A percentile compares a stretch with the other conserved stretches of the same genome.
Evolutionary conservation across 2,888 invertebrate species (phyloP).

Genomic region (Oasisia sp.): DNA sequence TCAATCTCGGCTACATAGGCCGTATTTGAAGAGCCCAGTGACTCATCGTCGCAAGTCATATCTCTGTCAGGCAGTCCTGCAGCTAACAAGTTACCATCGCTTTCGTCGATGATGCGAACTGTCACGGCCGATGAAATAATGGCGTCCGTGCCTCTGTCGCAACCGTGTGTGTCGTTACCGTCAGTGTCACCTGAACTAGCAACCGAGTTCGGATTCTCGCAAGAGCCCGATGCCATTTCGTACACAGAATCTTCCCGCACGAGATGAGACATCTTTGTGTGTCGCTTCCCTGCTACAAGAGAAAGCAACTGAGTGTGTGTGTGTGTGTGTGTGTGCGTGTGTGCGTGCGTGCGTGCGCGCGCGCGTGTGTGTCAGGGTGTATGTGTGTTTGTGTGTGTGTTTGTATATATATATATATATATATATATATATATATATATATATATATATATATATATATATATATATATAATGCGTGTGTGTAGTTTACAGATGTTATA

Average conservation of each 20-base stretch:
- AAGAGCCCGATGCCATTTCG: not conserved
- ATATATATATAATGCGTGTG: no score
- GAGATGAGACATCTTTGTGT: not conserved
- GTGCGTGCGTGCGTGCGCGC: no score
- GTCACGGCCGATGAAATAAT: not conserved
- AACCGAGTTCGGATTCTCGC: not conserved
- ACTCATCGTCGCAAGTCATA: not conserved
- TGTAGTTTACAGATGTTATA: no score
- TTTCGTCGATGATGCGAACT: not conserved
- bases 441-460: no score
- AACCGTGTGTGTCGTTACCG: not conserved
- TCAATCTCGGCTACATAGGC: not conserved
- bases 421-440: no score
- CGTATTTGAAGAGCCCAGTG: not conserved
- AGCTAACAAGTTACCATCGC: not conserved
- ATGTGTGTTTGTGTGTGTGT: no score
- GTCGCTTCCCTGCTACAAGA: not conserved
- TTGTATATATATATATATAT: no score
- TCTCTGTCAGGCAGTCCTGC: not conserved
- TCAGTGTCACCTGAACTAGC: not conserved
- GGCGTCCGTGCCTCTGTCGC: not conserved
- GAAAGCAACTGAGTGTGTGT: not conserved
- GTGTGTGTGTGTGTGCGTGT: no score
- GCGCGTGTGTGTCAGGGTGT: no score
- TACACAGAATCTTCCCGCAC: not conserved